Evolutionary conservation across 2,113 vertebrate species (phyloP).

Genomic region (Mobula hypostoma): DNA sequence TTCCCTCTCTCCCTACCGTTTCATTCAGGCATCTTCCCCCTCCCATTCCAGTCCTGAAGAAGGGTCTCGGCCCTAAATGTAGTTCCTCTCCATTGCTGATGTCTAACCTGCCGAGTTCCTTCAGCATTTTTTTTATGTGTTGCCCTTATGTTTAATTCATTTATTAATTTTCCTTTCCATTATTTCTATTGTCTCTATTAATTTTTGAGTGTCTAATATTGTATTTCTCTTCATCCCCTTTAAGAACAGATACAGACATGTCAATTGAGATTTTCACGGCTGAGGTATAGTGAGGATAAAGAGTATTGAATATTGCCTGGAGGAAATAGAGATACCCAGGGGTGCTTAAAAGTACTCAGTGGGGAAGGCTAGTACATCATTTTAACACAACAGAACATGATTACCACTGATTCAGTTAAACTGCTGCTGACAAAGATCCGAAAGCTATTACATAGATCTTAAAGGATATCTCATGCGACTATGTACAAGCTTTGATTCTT

Average conservation of each 20-base stretch:
- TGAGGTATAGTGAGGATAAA: not conserved
- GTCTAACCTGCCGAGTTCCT: too few species aligned
- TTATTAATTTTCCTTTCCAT: not conserved
- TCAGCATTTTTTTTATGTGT: too few species aligned
- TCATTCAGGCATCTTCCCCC: too few species aligned
- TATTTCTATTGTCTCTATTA: not conserved
- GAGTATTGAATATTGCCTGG: not conserved
- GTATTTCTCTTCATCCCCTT: not conserved
- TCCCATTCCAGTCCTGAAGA: too few species aligned
- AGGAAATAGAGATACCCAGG: not conserved
- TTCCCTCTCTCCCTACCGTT: too few species aligned
- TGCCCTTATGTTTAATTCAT: too few species aligned
- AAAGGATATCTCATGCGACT: not conserved
- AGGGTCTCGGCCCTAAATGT: too few species aligned
- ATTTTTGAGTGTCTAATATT: not conserved
- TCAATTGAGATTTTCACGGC: not conserved
- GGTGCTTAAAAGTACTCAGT: not conserved
- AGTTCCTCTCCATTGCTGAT: too few species aligned
- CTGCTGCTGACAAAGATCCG: not conserved
- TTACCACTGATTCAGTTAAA: not conserved
- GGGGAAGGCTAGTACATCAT: not conserved
- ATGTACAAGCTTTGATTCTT: not conserved
- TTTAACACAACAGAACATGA: constrained; percentile 12
- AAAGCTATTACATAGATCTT: not conserved
- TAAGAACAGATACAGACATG: not conserved